Evolutionary conservation across 37 sponge, comb jelly and placozoan species (phyloP), one percentile per base, ranked within the genome.

Genomic region (Geodia barretti): DNA sequence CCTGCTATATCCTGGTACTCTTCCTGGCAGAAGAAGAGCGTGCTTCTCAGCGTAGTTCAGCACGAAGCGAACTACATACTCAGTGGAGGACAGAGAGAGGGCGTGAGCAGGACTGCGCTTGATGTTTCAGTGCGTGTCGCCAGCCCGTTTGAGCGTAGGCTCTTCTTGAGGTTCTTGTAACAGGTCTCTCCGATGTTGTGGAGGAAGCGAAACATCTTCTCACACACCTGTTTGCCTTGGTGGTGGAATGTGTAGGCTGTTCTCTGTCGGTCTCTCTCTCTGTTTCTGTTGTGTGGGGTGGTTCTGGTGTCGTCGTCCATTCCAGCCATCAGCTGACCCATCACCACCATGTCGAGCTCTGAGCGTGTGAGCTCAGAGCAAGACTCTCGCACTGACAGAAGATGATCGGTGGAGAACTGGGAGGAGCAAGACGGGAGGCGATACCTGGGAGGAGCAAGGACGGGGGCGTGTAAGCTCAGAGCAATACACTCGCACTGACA

Each of bases 71-170:
- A 80, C 81, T 23, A 70, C 39, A 26, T 80, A 29, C 36, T 68
- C 7, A 9, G 25, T 29, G 23, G 24, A 5, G 33, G 42, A 9
- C 3, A 32, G 14, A 7, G 74, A 20, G 35, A 61, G 21, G 4
- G 77, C 8, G 39, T 76, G 3, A 4, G 20, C 11, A 37, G 77
- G 77, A 20, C 3, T 7, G 7, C 64, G 63, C 20, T 14, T 8
- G 4, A 9, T 36, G n/a, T 76, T 76, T 11, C 77, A 62, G 29
- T 76, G 77, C n/a, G n/a, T n/a, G n/a, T n/a, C n/a, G n/a, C n/a
- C n/a, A n/a, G n/a, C n/a, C n/a, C n/a, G n/a, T n/a, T n/a, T n/a
- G n/a, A n/a, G n/a, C n/a, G n/a, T n/a, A n/a, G n/a, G n/a, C n/a
- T n/a, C n/a, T n/a, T n/a, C n/a, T n/a, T n/a, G n/a, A n/a, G n/a